Conservation (phyloP, 2,888 invertebrate genomes). For the Pasiphila rectangulata region DNA sequence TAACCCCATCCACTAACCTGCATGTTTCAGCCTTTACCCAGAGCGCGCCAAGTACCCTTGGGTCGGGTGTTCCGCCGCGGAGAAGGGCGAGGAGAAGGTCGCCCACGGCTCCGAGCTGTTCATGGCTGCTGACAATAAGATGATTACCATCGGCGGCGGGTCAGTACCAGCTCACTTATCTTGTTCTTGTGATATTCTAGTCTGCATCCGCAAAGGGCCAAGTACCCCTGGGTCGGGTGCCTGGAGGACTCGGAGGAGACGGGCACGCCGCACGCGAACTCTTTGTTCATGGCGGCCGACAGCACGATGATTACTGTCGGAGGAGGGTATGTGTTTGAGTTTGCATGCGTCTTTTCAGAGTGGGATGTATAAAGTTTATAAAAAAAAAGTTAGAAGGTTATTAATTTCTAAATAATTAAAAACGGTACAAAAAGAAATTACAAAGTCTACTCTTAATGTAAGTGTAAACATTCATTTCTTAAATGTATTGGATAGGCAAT, state of each 20-base stretch:
- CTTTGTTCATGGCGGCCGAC: constrained; percentile 97
- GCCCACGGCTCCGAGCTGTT: constrained; percentile 95
- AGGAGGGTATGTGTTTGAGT: constrained; percentile 95
- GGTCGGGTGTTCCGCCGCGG: constrained; percentile 86
- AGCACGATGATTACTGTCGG: constrained; percentile 95
- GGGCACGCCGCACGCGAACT: constrained; percentile 85
- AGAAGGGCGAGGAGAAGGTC: constrained; percentile 64
- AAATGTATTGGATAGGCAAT: no score
- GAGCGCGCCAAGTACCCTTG: constrained; percentile 95
- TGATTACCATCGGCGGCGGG: constrained; percentile 99
- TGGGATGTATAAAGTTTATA: no score
- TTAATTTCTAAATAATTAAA: no score
- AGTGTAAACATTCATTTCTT: no score
- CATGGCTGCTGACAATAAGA: constrained; percentile 96
- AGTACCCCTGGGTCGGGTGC: constrained; percentile 97
- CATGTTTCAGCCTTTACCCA: constrained; percentile 85
- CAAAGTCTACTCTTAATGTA: no score
- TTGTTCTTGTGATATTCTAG: constrained; percentile 45
- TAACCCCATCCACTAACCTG: constrained; percentile 27
- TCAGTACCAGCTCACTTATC: constrained; percentile 74
- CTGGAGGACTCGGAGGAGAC: constrained; percentile 76
- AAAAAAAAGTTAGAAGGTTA: no score
- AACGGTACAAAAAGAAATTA: no score
- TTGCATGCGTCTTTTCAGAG: constrained; percentile 20
- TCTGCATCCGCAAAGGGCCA: constrained; percentile 89